Evolutionary conservation across 2,797 vertebrate species (phyloP), one percentile per base, ranked within the genome.

Genomic region (Rhabdomys pumilio): DNA sequence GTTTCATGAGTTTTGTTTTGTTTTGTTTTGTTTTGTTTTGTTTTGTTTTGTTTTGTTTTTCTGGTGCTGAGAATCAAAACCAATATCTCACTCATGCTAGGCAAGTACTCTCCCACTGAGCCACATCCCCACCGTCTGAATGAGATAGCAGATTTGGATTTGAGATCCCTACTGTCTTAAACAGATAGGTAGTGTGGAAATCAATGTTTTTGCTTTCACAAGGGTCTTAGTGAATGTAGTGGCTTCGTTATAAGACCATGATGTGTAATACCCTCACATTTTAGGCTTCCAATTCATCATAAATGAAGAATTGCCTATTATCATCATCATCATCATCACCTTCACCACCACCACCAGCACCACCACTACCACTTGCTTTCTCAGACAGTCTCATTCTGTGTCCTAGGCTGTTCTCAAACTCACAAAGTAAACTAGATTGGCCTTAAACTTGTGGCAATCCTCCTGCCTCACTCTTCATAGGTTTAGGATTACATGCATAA

Each of bases 251-350:
- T 17, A 83, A 53, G 80, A 88, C 17, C 3, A 3, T 5, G 29
- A 6, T 53, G 15, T 44, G 75, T 31, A 77, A 69, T 73, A 65
- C 26, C 65, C 85, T 80, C 53, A 44, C 19, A 24, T 41, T 72
- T 59, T 57, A 94, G 31, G 59, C 44, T 31, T 47, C 47, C 50
- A 57, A 75, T 92, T 80, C 69, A 87, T 92, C 79, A 47, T 93
- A 90, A 93, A 90, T n/a, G 50, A 91, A 93, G 89, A 86, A 31
- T 0, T 41, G 26, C 22, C 17, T 76, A 59, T 31, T 38, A 75
- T 19, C 26, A 57, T 4, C 17, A 29, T 22, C 20, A 20, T 12
- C n/a, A 38, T 19, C 50, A n/a, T 26, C 24, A 26, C 44, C 22
- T 34, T 20, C 20, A 20, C 22, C n/a, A 38, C 19, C 50, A 34